Conservation (phyloP, 2,888 invertebrate genomes). For the Eledona agricola region DNA sequence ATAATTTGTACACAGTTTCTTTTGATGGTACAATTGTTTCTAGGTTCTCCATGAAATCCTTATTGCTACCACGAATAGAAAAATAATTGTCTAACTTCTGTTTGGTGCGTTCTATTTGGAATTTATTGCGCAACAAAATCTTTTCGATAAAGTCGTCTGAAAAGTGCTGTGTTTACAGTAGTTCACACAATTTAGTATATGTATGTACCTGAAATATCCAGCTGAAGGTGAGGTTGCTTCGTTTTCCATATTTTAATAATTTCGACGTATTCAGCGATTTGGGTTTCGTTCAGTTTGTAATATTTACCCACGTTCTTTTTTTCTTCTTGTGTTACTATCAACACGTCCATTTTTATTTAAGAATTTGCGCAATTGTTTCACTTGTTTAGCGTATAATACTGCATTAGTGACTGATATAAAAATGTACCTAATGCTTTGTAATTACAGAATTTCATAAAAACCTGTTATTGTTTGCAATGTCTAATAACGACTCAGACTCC, state of each 20-base stretch:
- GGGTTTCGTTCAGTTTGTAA: background rate
- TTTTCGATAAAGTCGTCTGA: slow-evolving; percentile 15
- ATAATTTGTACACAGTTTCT: slow-evolving; percentile 6
- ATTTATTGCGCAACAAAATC: slow-evolving; percentile 11
- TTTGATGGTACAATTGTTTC: slow-evolving; percentile 4
- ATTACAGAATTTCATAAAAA: no score
- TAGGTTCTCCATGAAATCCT: slow-evolving; percentile 1
- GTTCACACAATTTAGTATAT: no score
- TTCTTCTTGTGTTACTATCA: background rate
- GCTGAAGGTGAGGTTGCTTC: background rate
- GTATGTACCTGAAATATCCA: background rate
- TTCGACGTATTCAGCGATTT: background rate
- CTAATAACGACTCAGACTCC: no score
- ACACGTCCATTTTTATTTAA: background rate
- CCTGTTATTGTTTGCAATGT: no score
- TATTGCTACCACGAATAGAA: slow-evolving; percentile 2
- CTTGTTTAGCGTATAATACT: no score
- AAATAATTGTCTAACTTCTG: slow-evolving; percentile 17
- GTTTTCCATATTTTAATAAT: slow-evolving; percentile 3
- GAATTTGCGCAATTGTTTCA: no score
- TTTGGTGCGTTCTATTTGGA: slow-evolving; percentile 6
- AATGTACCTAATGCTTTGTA: no score
- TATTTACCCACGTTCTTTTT: background rate
- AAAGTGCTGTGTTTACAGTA: no score
- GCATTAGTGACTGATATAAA: no score